These are phyloP conservation scores for Elaphurus davidianus DNA, from an alignment of 2,113 vertebrate genomes.

Conservation along the genomic window DNA sequence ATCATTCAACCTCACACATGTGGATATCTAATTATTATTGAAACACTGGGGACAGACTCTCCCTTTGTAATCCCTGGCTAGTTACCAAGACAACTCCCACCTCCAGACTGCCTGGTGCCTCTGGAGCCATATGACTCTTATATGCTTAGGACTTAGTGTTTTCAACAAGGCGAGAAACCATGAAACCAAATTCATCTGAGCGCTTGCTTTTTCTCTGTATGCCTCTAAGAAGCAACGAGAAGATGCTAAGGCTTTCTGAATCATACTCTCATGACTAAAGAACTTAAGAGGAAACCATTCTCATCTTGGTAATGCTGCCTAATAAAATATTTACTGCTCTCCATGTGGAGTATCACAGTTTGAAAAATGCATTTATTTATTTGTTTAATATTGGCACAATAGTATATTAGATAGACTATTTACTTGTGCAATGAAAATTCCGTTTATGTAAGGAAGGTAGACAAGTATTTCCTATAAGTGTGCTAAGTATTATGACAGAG, in stretches of 20 bases:
- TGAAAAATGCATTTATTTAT: not conserved
- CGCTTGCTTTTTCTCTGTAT: not conserved
- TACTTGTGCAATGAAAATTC: not conserved
- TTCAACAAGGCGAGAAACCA: not conserved
- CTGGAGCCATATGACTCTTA: not conserved
- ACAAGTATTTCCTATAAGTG: not conserved
- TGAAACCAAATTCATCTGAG: not conserved
- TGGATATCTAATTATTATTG: not conserved
- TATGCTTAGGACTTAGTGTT: not conserved
- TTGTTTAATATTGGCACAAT: not conserved
- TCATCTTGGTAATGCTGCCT: not conserved
- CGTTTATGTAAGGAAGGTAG: not conserved
- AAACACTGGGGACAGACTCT: not conserved
- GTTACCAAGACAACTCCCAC: not conserved
- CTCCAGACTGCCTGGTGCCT: not conserved
- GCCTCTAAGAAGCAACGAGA: not conserved
- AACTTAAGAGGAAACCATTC: not conserved
- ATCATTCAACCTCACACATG: not conserved
- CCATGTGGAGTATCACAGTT: not conserved
- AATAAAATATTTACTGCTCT: not conserved
- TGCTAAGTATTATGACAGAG: not conserved
- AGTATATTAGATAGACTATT: not conserved
- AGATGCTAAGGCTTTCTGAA: not conserved
- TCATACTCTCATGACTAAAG: not conserved
- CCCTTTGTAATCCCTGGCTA: not conserved